These are phyloP conservation scores for Parascotia fuliginaria DNA, from an alignment of 2,888 invertebrate genomes.

Conservation along the genomic window DNA sequence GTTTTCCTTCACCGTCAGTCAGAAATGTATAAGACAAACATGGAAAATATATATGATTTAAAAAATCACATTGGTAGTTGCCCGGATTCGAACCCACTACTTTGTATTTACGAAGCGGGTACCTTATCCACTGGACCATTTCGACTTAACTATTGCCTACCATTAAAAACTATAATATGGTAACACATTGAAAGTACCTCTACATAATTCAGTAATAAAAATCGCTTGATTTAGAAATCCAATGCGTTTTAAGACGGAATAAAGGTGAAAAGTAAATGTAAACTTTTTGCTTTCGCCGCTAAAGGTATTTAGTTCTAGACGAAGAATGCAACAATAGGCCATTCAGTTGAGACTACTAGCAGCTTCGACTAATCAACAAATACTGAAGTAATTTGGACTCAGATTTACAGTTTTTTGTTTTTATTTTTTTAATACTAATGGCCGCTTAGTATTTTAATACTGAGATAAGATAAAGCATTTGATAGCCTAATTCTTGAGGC, in stretches of 20 bases:
- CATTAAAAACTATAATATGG: too few species aligned
- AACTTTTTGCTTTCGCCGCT: constrained; percentile 6
- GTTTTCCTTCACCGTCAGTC: too few species aligned
- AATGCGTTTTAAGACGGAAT: constrained; percentile 10
- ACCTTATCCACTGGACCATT: too few species aligned
- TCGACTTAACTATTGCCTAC: too few species aligned
- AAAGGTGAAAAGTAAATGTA: background rate
- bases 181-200: background rate
- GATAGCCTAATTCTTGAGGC: too few species aligned
- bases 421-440: background rate
- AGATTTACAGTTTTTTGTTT: background rate
- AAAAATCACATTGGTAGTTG: too few species aligned
- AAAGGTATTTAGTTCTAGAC: constrained; percentile 11
- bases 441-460: too few species aligned
- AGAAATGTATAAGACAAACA: too few species aligned
- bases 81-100: too few species aligned
- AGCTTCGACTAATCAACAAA: constrained; percentile 12
- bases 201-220: background rate
- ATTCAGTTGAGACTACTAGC: constrained; percentile 12
- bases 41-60: too few species aligned
- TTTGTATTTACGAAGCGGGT: too few species aligned
- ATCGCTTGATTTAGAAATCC: background rate
- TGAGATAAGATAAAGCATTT: too few species aligned
- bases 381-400: background rate
- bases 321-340: constrained; percentile 26